Conservation (phyloP, 2,113 vertebrate species). For the Datnioides undecimradiatus region DNA sequence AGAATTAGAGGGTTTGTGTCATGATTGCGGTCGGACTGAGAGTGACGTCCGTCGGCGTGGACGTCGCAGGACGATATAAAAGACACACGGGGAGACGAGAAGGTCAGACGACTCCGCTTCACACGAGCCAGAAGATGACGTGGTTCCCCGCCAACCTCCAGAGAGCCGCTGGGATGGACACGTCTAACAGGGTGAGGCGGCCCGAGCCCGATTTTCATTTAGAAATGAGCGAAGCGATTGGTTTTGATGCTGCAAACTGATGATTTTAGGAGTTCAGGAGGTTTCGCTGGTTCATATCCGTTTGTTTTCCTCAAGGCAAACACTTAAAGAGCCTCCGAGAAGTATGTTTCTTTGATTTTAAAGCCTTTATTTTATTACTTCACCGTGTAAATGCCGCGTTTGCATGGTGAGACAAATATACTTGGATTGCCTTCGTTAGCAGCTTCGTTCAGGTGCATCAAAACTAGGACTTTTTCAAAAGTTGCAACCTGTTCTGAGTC, state of each 20-base stretch:
- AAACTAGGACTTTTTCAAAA: not conserved
- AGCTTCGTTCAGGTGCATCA: not conserved
- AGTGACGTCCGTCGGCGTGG: conserved; percentile 54
- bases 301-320: too few relatives aligned
- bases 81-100: conserved; percentile 8
- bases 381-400: too few relatives aligned
- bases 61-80: conserved; percentile 56
- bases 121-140: conserved; percentile 51
- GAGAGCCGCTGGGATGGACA: conserved; percentile 51
- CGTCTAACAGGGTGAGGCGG: conserved; percentile 63
- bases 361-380: too few relatives aligned
- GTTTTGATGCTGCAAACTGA: not conserved
- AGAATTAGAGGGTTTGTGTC: conserved; percentile 7
- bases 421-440: too few relatives aligned
- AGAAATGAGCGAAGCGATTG: not conserved
- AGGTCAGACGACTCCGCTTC: conserved; percentile 30
- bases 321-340: too few relatives aligned
- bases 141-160: conserved; percentile 47
- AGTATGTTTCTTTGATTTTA: too few relatives aligned
- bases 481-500: not conserved
- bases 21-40: conserved; percentile 3
- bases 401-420: too few relatives aligned
- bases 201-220: not conserved
- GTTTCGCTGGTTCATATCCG: too few relatives aligned
- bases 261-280: not conserved